Percentiles rank a stretch among this genome's conserved stretches.
Evolutionary conservation across 2,113 vertebrate species (phyloP).

Genomic region (Hepsetus odoe): DNA sequence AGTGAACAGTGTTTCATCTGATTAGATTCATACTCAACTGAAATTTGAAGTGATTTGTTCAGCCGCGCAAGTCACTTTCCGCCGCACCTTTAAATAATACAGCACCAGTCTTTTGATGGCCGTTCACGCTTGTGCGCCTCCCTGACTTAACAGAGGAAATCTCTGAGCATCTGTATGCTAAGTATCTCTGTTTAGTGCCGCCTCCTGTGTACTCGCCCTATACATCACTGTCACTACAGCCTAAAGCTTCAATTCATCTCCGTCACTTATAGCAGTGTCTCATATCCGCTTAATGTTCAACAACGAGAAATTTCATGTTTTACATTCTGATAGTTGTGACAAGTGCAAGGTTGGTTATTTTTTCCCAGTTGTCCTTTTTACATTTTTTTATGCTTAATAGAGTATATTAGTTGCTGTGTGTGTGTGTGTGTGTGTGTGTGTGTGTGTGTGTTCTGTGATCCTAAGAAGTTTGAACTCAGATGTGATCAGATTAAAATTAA

Average conservation of each 20-base stretch:
- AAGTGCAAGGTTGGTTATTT: background rate
- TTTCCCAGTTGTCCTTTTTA: background rate
- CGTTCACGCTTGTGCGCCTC: background rate
- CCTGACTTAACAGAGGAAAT: background rate
- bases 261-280: conserved; percentile 8
- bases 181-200: conserved; percentile 12
- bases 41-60: background rate
- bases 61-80: background rate
- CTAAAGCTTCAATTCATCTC: conserved; percentile 43
- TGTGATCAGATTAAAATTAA: too few species aligned
- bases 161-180: conserved; percentile 1
- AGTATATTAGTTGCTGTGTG: background rate
- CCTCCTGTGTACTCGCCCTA: conserved; percentile 15
- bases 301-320: conserved; percentile 8
- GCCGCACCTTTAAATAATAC: background rate
- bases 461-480: too few species aligned
- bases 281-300: conserved; percentile 19
- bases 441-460: too few species aligned
- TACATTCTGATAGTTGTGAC: background rate
- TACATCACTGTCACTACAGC: conserved; percentile 44
- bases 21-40: background rate
- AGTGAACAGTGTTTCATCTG: background rate
- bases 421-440: too few species aligned
- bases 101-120: background rate
- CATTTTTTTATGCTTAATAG: background rate